These are phyloP conservation scores for Drosophila pandora DNA, from an alignment of 1,140 invertebrate species.

Conservation along the genomic window DNA sequence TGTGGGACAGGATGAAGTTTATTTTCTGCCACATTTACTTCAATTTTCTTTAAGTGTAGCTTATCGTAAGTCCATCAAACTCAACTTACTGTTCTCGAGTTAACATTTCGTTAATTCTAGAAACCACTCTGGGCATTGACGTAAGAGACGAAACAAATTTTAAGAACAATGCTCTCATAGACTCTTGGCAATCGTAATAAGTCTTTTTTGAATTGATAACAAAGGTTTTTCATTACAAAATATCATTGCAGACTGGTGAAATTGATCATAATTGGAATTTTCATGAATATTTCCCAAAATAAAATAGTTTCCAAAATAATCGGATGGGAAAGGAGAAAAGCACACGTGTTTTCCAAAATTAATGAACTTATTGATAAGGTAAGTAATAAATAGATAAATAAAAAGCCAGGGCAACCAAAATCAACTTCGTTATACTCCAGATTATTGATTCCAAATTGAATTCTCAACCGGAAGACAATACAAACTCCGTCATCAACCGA, in stretches of 20 bases:
- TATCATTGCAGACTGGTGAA: no score
- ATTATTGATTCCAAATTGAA: neutral
- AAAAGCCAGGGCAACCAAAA: no score
- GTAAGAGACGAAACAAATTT: conserved; percentile 7
- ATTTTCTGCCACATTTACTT: conserved; percentile 31
- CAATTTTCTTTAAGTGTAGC: conserved; percentile 50
- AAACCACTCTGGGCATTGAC: conserved; percentile 59
- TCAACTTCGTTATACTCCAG: neutral
- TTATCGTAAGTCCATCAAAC: conserved; percentile 32
- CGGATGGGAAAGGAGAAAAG: no score
- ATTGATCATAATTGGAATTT: no score
- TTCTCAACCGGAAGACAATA: neutral
- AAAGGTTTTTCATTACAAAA: no score
- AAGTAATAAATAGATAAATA: neutral
- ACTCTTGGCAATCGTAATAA: conserved; percentile 28
- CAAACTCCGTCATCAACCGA: conserved; percentile 29
- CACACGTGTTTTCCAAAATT: neutral
- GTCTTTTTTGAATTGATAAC: no score
- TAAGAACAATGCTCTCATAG: neutral
- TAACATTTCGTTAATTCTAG: conserved; percentile 4
- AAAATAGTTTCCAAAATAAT: no score
- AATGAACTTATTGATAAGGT: neutral
- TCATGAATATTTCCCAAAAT: no score
- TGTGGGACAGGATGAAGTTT: conserved; percentile 14
- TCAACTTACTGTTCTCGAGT: no score